phyloP scores from a whole-genome alignment of 35 echinoderm and acorn worm genomes.

The Heliocidaris tuberculata region DNA sequence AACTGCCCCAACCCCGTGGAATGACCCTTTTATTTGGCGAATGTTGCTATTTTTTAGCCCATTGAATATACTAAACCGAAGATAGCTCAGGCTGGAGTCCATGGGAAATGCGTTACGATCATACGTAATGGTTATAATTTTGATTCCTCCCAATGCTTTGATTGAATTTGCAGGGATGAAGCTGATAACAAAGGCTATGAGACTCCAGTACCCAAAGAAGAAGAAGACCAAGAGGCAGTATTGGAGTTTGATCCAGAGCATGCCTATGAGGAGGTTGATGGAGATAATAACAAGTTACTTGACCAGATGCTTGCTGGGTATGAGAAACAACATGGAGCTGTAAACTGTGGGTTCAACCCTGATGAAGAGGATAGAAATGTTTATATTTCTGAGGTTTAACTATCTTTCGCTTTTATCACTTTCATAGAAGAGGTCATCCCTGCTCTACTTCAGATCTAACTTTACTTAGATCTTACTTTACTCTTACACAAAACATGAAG shows the following conservation, averaged over 20 bases:
- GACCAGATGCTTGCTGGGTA: neutral
- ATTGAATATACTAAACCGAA: too few relatives aligned
- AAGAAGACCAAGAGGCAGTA: neutral
- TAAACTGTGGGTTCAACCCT: neutral
- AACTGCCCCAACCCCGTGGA: too few relatives aligned
- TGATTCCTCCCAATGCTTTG: too few relatives aligned
- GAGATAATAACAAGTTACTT: neutral
- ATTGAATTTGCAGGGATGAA: neutral
- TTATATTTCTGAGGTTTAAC: neutral
- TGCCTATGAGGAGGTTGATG: neutral
- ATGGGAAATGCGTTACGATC: too few relatives aligned
- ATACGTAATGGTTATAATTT: too few relatives aligned
- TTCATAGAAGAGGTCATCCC: too few relatives aligned
- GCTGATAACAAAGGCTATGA: neutral
- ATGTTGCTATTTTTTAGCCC: too few relatives aligned
- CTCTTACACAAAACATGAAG: too few relatives aligned
- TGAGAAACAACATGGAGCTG: neutral
- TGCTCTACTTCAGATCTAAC: too few relatives aligned
- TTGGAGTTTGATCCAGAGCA: neutral
- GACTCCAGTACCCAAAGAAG: neutral
- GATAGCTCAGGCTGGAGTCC: too few relatives aligned
- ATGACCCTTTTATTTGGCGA: too few relatives aligned
- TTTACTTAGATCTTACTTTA: too few relatives aligned
- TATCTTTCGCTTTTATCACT: neutral
- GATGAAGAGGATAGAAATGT: neutral